Evolutionary conservation across 2,797 vertebrate species (phyloP).

Genomic region (Lepilemur septentrionalis): DNA sequence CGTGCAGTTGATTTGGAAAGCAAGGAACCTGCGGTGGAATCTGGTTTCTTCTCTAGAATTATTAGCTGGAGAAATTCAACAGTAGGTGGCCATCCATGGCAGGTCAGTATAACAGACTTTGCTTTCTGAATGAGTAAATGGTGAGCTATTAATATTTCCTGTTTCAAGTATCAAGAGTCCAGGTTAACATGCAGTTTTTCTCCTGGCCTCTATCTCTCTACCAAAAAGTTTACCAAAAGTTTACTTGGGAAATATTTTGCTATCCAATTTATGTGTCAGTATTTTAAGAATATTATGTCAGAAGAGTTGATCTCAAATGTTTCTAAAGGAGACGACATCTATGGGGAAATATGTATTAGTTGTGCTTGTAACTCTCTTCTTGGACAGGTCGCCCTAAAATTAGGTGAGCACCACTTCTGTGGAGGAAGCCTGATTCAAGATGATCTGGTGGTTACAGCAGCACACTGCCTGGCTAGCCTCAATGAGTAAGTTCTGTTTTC

Average conservation of each 20-base stretch:
- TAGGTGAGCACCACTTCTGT: background rate
- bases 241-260: background rate
- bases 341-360: background rate
- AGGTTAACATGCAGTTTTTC: background rate
- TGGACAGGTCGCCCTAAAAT: slow-evolving; percentile 20
- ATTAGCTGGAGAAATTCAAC: background rate
- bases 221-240: background rate
- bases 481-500: background rate
- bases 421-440: slow-evolving; percentile 3
- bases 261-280: background rate
- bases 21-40: background rate
- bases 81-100: background rate
- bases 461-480: background rate
- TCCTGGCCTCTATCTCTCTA: background rate
- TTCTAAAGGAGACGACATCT: background rate
- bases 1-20: background rate
- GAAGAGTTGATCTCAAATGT: background rate
- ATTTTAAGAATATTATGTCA: background rate
- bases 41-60: background rate
- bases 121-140: background rate
- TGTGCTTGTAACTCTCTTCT: background rate
- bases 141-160: background rate
- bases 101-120: background rate
- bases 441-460: background rate
- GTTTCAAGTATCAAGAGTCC: background rate